Percentiles rank a stretch among this genome's conserved stretches.
Evolutionary conservation across 2,888 invertebrate genomes (phyloP).

Genomic region (Cantharis lateralis): DNA sequence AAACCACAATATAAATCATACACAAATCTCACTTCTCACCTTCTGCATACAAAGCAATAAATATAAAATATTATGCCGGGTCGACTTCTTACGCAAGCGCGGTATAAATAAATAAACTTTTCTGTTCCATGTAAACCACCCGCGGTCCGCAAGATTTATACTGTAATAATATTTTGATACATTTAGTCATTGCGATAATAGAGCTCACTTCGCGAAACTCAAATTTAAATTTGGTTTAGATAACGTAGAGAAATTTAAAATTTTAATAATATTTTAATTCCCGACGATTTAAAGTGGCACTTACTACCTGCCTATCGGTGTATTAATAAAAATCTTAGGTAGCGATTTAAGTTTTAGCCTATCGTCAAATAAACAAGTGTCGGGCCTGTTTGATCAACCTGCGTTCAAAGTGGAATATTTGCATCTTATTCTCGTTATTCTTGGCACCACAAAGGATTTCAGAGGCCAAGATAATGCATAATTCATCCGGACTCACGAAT

Average conservation of each 20-base stretch:
- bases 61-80: background rate
- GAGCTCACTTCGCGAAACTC: too few species aligned
- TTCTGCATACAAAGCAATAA: background rate
- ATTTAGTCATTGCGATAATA: too few species aligned
- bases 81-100: background rate
- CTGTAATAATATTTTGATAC: too few species aligned
- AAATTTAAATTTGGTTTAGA: too few species aligned
- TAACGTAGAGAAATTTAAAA: too few species aligned
- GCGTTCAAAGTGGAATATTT: slow-evolving; percentile 29
- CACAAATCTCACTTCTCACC: background rate
- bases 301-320: background rate
- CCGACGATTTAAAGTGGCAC: background rate
- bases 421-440: slow-evolving; percentile 32
- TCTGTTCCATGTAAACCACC: too few species aligned
- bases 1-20: background rate
- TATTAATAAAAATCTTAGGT: background rate
- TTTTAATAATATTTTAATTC: too few species aligned
- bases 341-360: slow-evolving; percentile 10
- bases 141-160: background rate
- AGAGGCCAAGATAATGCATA: slow-evolving; percentile 31
- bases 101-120: background rate
- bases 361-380: slow-evolving; percentile 26
- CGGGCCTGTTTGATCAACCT: slow-evolving; percentile 26
- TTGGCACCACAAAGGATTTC: slow-evolving; percentile 31
- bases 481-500: slow-evolving; percentile 30